Base-by-base conservation (phyloP, 1,140 invertebrate genomes). In the Polyergus mexicanus region DNA sequence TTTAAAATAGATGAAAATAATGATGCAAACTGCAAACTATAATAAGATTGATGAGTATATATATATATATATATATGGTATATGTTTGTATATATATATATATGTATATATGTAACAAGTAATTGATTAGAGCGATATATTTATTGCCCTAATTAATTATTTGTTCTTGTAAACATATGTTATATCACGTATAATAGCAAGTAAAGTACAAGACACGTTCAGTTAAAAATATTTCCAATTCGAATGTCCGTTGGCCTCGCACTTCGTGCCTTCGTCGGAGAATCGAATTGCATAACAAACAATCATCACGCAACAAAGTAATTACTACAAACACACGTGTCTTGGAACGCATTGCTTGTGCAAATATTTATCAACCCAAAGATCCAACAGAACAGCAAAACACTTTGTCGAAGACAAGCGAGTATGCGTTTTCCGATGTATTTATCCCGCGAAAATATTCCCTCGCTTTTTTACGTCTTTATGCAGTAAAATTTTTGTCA, bases 251-350 rank as follows among this genome's bases (percentile, higher is more conserved):
- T 19, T 72, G 38, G 68, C 78, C 78, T 83, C 60, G 78, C 68
- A 83, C 78, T 83, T 83, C 54, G 78, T 74, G 68, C 78, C 68
- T 60, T 60, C 68, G 68, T 22, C 68, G 25, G 54, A 51, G 47
- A 41, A 58, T 65, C 35, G 54, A 72, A 83, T 83, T 83, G 68
- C 78, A 83, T 83, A 83, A 83, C 78, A 83, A 83, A 83, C 54
- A 83, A 74, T 83, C 78, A 28, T 74, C 78, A 32, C 78, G 68
- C 78, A 74, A 83, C 68, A 72, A 83, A 83, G 54, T 83, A 83
- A 83, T 83, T 83, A 60, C 78, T 56, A 83, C 68, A 83, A 83
- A 83, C 78, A 83, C 56, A 83, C 78, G 68, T 83, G 78, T 83
- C 78, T 60, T 25, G 38, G 25, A 19, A 81, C 51, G n/a, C 78